These are phyloP conservation scores for Crotalus tigris DNA, from an alignment of 2,113 vertebrate genomes.

Conservation along the genomic window DNA sequence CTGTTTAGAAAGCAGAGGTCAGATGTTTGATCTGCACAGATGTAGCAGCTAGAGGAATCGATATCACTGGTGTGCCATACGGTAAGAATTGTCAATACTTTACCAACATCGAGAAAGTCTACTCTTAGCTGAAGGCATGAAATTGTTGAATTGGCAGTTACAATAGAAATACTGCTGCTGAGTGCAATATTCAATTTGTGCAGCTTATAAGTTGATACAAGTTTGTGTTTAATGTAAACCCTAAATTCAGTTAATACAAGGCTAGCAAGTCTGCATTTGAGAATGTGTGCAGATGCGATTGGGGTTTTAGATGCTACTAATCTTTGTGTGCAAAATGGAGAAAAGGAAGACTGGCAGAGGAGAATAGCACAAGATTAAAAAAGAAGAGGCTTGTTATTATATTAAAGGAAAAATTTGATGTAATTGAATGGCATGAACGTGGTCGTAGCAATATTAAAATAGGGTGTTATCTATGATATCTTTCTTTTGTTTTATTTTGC, in stretches of 20 bases:
- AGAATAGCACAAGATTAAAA: background rate
- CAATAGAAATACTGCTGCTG: background rate
- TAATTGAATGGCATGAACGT: background rate
- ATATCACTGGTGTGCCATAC: constrained; percentile 91
- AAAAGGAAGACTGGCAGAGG: background rate
- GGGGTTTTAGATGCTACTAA: background rate
- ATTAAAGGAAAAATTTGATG: background rate
- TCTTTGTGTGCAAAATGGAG: background rate
- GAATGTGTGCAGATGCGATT: background rate
- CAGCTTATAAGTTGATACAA: background rate
- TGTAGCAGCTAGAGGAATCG: constrained; percentile 96
- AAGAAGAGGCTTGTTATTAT: background rate
- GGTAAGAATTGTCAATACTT: constrained; percentile 70
- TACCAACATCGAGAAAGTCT: background rate
- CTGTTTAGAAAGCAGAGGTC: constrained; percentile 85
- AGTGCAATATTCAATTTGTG: background rate
- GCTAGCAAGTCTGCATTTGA: background rate
- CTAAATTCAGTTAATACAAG: background rate
- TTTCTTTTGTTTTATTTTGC: background rate
- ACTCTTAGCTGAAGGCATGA: background rate
- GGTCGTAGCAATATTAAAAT: background rate
- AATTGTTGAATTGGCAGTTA: background rate
- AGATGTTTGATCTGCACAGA: constrained; percentile 94
- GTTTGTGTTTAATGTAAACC: background rate
- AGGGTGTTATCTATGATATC: background rate